Evolutionary conservation across 2,113 vertebrate species (phyloP).

Genomic region (Eptatretus burgeri): DNA sequence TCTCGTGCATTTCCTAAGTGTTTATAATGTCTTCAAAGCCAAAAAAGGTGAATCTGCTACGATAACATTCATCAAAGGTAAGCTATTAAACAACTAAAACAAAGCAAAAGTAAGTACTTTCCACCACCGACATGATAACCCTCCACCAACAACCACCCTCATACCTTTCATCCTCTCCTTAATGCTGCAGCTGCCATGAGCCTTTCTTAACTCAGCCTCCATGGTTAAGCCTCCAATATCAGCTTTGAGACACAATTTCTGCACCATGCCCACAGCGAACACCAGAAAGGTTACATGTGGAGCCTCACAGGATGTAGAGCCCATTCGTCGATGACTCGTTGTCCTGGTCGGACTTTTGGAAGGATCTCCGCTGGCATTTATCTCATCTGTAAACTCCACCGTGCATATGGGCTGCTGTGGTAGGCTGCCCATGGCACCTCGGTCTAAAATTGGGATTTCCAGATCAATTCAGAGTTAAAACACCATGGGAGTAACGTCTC

Average conservation of each 20-base stretch:
- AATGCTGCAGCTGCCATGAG: slow-evolving; percentile 81
- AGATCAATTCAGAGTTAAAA: too few species aligned
- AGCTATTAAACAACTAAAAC: too few species aligned
- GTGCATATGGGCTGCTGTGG: slow-evolving; percentile 29
- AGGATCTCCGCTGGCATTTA: too few species aligned
- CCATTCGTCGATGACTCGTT: slow-evolving; percentile 40
- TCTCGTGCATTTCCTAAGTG: too few species aligned
- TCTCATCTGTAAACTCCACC: slow-evolving; percentile 53
- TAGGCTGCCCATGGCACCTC: too few species aligned
- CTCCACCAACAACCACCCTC: neutral
- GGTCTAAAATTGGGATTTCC: too few species aligned
- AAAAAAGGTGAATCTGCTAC: too few species aligned
- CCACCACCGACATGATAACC: too few species aligned
- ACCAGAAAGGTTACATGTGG: slow-evolving; percentile 82
- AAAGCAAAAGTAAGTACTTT: too few species aligned
- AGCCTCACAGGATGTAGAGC: slow-evolving; percentile 30
- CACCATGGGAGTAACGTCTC: too few species aligned
- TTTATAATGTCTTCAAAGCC: too few species aligned
- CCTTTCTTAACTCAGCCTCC: slow-evolving; percentile 86
- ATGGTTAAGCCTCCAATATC: slow-evolving; percentile 89
- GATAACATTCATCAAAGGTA: too few species aligned
- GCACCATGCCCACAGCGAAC: slow-evolving; percentile 92
- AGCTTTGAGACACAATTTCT: slow-evolving; percentile 73
- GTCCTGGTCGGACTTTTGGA: slow-evolving; percentile 17
- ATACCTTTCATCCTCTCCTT: slow-evolving; percentile 98